Base-by-base conservation (phyloP, 1,140 invertebrate genomes). In the Euura lappo region DNA sequence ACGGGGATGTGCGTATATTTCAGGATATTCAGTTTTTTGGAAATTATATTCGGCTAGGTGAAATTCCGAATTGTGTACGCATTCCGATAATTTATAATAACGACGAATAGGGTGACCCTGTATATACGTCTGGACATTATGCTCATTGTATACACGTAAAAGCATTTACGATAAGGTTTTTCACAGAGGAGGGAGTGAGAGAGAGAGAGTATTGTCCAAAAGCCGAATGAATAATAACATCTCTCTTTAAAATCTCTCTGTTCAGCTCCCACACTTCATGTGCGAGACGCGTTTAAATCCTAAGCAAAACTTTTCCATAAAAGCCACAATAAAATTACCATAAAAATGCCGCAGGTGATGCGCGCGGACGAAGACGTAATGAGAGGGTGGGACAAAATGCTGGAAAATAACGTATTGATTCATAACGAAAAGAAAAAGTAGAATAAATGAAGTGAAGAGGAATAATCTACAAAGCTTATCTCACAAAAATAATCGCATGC, bases 281-380 rank as follows among this genome's bases (percentile, higher is more conserved):
- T 8, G 44, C 13, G 66, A 68, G 66, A 68, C 28, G 4, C 66
- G 66, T 68, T 68, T 68, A 68, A 68, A 28, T 68, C 44, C 44
- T 44, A 68, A 68, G 66, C 28, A 68, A 68, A 68, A 68, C 66
- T 68, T 68, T 28, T 68, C 44, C 28, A 44, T 68, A 68, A 68
- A 68, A 68, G 66, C 66, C 66, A 68, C 51, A 68, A 70, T 51
- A 44, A 42, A 28, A 45, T 43, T 45, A 65, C 68, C 45, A 11
- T 51, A 51, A 70, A 65, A 45, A 64, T 64, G 65, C 42, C 44
- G 2, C 44, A 69, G 70, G 69, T 46, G 69, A 74, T 47, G 28
- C 51, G 7, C 47, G 65, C 60, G 51, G 51, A 13, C 45, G 5
- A 69, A 28, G 1, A 28, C 28, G 64, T 64, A 44, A 28, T 51